Base-by-base conservation (phyloP, 2,113 vertebrate species). In the Gorsachius goisagi region DNA sequence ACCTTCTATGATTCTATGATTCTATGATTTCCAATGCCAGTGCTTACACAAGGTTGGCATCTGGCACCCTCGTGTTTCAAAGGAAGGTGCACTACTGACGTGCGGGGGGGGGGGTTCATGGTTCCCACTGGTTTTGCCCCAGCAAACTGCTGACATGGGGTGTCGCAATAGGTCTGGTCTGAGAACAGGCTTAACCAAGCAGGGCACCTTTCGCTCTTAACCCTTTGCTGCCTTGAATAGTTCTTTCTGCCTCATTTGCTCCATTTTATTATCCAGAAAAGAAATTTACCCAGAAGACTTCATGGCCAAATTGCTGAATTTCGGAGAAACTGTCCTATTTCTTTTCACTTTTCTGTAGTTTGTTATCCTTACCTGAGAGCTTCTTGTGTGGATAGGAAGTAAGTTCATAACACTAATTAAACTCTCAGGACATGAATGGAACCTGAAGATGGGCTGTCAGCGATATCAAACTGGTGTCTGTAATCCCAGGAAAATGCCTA, bases 331-430 rank as follows among this genome's bases (percentile, higher is more conserved):
- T 87, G 76, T 50, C 22, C n/a, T 12, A 33, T 66, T 73, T 79
- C 28, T 82, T 92, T 76, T 63, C 39, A 22, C 23, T 85, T 87
- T 69, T 59, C 45, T 63, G 11, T 58, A 66, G 18, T 82, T 60
- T 30, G 35, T 79, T 26, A 69, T 44, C 16, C 37, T 55, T 89
- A 79, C n/a, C 50, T 53, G 39, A 87, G 41, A 79, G 55, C 55
- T 93, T 69, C 74, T 62, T 10, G 2, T 79, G 58, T 79, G 63
- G 15, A 44, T 28, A 85, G 55, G 32, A 93, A 66, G 45, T 27
- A 67, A 82, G 55, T 71, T 88, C 50, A 11, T 79, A 85, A 39
- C 49, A 69, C 53, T 89, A 93, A 89, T 95, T 91, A 94, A 94
- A 68, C 84, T 77, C 81, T 71, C 23, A 89, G 85, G 71, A 88